These are phyloP conservation scores for Rhea americana DNA, from an alignment of 2,113 vertebrate species.

Conservation along the genomic window DNA sequence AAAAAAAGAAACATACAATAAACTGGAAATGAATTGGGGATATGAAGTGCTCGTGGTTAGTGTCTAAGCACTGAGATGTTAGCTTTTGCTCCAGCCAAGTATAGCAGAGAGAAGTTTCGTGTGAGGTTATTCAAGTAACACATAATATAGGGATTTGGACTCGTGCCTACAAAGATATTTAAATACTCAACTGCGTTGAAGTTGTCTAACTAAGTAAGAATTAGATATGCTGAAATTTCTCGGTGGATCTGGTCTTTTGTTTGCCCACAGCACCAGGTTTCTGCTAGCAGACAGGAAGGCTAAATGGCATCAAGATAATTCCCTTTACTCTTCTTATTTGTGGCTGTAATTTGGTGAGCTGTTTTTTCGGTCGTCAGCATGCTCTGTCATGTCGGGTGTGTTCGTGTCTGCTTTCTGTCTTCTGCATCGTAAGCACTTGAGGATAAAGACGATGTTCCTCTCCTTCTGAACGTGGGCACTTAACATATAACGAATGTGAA, in stretches of 20 bases:
- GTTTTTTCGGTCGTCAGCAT: not conserved
- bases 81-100: accelerated
- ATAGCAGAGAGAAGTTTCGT: not conserved
- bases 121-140: not conserved
- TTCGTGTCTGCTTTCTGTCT: not conserved
- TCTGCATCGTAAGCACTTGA: not conserved
- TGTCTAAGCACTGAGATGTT: not conserved
- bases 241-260: not conserved
- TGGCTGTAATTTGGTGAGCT: not conserved
- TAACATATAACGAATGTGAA: not conserved
- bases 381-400: not conserved
- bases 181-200: not conserved
- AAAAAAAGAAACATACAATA: too few relatives aligned
- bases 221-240: not conserved
- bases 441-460: not conserved
- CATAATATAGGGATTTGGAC: not conserved
- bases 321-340: not conserved
- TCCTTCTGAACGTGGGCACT: not conserved
- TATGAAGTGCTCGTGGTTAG: not conserved
- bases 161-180: not conserved
- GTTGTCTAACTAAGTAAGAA: not conserved
- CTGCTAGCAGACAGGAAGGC: not conserved
- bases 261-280: not conserved
- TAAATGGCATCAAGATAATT: not conserved
- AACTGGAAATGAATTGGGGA: not conserved